Evolutionary conservation across 2,797 vertebrate species (phyloP).

Genomic region (Molossus alvarezi): DNA sequence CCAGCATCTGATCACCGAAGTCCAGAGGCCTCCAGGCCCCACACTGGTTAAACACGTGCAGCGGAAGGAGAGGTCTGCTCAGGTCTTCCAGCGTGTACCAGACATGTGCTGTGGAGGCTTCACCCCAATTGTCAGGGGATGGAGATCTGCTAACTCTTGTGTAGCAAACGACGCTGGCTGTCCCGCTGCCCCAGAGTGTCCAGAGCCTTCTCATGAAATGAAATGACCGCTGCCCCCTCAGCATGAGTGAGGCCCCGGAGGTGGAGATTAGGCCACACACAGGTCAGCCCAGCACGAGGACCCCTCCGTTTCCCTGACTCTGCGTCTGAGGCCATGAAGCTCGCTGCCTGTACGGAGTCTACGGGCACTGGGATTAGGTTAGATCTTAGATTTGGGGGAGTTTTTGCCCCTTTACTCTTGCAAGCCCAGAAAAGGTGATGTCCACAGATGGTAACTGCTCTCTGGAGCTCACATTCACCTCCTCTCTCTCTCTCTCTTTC

Average conservation of each 20-base stretch:
- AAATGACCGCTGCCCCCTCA: conserved; percentile 28
- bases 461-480: not conserved
- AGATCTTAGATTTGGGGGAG: not conserved
- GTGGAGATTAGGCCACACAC: conserved; percentile 39
- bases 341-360: not conserved
- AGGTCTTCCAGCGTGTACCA: not conserved
- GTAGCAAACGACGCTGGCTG: conserved; percentile 48
- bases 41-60: not conserved
- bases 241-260: conserved; percentile 1
- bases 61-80: not conserved
- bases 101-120: rapidly evolving
- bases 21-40: not conserved
- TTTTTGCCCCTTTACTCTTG: not conserved
- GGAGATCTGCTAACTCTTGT: not conserved
- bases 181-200: not conserved
- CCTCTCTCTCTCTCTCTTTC: not conserved
- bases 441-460: not conserved
- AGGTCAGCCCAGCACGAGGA: conserved; percentile 77
- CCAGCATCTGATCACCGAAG: rapidly evolving
- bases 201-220: conserved; percentile 71
- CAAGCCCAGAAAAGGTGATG: not conserved
- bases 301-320: conserved; percentile 82
- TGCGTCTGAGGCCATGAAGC: conserved; percentile 72
- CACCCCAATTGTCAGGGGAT: rapidly evolving
- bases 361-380: not conserved